Evolutionary conservation across 1,140 invertebrate species (phyloP).

Genomic region (Euschistus heros): DNA sequence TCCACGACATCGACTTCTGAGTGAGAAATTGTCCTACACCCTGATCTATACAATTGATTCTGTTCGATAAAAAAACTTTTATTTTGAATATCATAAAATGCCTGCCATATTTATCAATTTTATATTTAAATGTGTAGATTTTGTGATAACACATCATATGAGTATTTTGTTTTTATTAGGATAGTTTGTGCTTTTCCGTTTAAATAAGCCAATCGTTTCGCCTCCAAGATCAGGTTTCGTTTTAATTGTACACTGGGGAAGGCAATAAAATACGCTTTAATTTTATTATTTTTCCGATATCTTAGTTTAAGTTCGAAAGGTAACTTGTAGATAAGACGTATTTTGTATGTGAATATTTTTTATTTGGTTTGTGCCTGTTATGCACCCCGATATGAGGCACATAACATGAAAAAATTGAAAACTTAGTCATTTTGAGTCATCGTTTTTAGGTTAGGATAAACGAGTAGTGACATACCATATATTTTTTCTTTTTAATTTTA

Average conservation of each 20-base stretch:
- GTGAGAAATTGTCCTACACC: conserved; percentile 4
- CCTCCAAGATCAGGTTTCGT: conserved; percentile 18
- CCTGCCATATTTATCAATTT: background rate
- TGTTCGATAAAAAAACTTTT: conserved; percentile 4
- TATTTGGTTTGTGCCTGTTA: conserved; percentile 16
- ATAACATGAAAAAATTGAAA: conserved; percentile 19
- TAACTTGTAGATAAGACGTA: conserved; percentile 11
- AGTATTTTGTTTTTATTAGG: background rate
- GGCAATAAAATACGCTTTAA: conserved; percentile 46
- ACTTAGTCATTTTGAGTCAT: conserved; percentile 28
- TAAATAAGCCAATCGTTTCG: conserved; percentile 21
- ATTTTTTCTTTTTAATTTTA: conserved; percentile 13
- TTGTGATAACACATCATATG: conserved; percentile 18
- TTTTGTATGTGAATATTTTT: conserved; percentile 1
- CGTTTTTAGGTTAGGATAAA: conserved; percentile 18
- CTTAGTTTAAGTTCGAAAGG: conserved; percentile 17
- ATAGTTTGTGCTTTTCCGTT: conserved; percentile 4
- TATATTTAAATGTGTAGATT: conserved; percentile 26
- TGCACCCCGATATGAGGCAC: background rate
- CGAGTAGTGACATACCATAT: conserved; percentile 18
- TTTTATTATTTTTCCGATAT: conserved; percentile 20
- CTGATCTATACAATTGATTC: conserved; percentile 8
- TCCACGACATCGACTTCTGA: conserved; percentile 61
- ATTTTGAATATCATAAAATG: conserved; percentile 19
- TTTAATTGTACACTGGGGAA: conserved; percentile 36